phyloP scores from a whole-genome alignment of 1,140 invertebrate species.

The Babylonia areolata region DNA sequence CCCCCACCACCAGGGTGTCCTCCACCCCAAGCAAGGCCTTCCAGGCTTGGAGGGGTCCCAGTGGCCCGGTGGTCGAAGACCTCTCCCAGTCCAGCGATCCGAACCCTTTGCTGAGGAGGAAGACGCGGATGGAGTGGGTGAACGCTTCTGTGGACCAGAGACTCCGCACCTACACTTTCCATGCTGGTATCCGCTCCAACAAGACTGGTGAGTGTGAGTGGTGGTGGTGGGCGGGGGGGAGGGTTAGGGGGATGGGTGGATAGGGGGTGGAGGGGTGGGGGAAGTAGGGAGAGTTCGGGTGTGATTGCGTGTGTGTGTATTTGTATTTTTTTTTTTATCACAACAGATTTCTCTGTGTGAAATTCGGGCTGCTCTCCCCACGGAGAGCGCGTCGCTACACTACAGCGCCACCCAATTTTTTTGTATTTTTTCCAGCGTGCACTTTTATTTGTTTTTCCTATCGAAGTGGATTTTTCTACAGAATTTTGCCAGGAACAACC shows the following conservation, averaged over 20 bases:
- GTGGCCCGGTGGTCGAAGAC: neutral
- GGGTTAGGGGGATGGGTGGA: neutral
- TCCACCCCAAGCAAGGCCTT: neutral
- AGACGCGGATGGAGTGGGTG: neutral
- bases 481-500: too few relatives aligned
- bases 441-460: too few relatives aligned
- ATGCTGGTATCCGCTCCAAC: neutral
- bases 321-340: too few relatives aligned
- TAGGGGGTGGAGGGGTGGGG: neutral
- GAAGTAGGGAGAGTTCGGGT: neutral
- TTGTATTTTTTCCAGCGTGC: too few relatives aligned
- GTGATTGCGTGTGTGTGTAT: neutral
- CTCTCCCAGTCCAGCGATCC: neutral
- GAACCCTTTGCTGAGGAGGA: neutral
- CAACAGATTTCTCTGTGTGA: too few relatives aligned
- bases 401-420: too few relatives aligned
- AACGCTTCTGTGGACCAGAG: neutral
- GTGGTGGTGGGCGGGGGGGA: neutral
- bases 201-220: neutral
- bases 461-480: too few relatives aligned
- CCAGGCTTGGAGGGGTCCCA: neutral
- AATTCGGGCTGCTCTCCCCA: too few relatives aligned
- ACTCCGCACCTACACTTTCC: neutral
- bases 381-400: too few relatives aligned
- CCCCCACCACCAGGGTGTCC: too few relatives aligned